These are phyloP conservation scores for Nebria salina DNA, from an alignment of 2,888 invertebrate species.

Conservation along the genomic window DNA sequence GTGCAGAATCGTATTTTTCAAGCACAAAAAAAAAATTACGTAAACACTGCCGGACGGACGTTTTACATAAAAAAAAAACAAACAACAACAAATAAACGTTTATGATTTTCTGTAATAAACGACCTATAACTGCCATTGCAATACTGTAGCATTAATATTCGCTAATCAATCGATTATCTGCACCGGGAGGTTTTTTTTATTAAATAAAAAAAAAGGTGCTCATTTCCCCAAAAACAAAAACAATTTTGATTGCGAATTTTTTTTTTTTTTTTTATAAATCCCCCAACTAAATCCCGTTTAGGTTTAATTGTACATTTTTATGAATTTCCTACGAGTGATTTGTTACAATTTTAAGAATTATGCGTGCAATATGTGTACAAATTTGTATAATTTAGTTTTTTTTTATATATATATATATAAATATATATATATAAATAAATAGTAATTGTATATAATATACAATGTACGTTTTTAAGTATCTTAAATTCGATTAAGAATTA, in stretches of 20 bases:
- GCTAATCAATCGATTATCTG: too few species aligned
- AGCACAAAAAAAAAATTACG: too few species aligned
- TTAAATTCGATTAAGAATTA: too few species aligned
- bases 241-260: not conserved
- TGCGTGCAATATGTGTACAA: constrained; percentile 78
- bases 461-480: not conserved
- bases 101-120: not conserved
- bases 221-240: too few species aligned
- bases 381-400: constrained; percentile 68
- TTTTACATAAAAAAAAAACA: not conserved
- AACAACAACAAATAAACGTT: too few species aligned
- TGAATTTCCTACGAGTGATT: constrained; percentile 43
- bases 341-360: constrained; percentile 51
- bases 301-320: too few species aligned
- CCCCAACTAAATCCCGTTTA: too few species aligned
- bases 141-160: constrained; percentile 33
- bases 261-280: constrained; percentile 40
- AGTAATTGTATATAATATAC: constrained; percentile 57
- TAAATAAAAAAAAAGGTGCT: too few species aligned
- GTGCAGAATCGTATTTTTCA: constrained; percentile 5
- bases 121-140: constrained; percentile 39
- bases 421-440: constrained; percentile 55
- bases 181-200: too few species aligned
- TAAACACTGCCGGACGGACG: too few species aligned
- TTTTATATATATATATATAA: constrained; percentile 46